phyloP scores from a whole-genome alignment of 1,140 invertebrate genomes.

The Brachionus asplanchnoidis region DNA sequence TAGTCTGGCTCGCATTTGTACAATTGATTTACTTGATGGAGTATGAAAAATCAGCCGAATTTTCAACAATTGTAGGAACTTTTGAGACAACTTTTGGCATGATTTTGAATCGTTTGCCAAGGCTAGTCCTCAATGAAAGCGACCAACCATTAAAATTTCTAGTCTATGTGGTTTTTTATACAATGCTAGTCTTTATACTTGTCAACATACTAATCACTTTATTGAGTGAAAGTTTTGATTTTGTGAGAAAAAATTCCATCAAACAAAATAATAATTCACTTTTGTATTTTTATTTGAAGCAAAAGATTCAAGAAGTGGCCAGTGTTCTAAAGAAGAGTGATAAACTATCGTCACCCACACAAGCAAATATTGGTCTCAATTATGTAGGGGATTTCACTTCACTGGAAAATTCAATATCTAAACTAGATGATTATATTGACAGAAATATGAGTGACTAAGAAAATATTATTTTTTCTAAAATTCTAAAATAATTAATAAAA shows the following conservation, averaged over 20 bases:
- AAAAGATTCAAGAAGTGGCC: neutral
- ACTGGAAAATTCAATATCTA: neutral
- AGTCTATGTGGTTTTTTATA: neutral
- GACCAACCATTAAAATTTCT: neutral
- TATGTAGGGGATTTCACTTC: neutral
- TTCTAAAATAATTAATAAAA: no score
- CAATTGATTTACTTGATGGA: neutral
- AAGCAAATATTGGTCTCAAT: neutral
- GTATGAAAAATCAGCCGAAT: neutral
- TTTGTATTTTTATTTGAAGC: neutral
- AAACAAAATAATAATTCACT: neutral
- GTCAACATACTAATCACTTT: neutral
- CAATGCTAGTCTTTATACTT: neutral
- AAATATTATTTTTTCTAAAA: no score
- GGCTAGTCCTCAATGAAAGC: neutral
- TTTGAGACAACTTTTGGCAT: constrained; percentile 1
- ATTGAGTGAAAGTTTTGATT: neutral
- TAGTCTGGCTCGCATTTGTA: neutral
- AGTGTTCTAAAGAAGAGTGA: neutral
- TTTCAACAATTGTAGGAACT: neutral
- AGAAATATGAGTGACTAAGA: neutral
- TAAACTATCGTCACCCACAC: neutral
- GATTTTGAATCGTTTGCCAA: neutral
- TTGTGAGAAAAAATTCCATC: neutral
- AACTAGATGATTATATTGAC: neutral